Evolutionary conservation across 2,888 invertebrate genomes (phyloP).

Genomic region (Patella depressa): DNA sequence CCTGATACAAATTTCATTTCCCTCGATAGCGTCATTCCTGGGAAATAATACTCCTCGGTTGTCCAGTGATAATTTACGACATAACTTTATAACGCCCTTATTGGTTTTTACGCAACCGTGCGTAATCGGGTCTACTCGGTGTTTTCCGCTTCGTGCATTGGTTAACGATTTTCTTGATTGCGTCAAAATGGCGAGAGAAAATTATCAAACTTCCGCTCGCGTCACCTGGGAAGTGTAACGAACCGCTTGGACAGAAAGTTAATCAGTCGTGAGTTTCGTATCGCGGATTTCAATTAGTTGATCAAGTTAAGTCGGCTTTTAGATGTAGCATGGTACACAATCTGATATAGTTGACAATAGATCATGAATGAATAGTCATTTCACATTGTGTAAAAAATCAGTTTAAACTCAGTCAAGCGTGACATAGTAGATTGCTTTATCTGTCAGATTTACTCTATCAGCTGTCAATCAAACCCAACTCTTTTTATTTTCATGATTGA

Average conservation of each 20-base stretch:
- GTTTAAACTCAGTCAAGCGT: too few species aligned
- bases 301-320: too few species aligned
- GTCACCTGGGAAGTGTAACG: conserved; percentile 5
- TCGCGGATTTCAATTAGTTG: conserved; percentile 1
- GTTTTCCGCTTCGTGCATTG: conserved; percentile 5
- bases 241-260: not conserved
- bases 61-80: not conserved
- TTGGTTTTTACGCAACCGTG: conserved; percentile 1
- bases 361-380: too few species aligned
- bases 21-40: not conserved
- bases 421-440: too few species aligned
- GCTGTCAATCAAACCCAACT: too few species aligned
- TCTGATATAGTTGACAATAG: too few species aligned
- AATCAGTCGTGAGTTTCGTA: not conserved
- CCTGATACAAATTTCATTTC: conserved; percentile 6
- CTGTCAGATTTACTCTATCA: too few species aligned
- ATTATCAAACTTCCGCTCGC: not conserved
- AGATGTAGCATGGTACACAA: too few species aligned
- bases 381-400: too few species aligned
- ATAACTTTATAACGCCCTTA: too few species aligned
- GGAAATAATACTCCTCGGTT: not conserved
- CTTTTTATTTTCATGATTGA: too few species aligned
- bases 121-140: conserved; percentile 3
- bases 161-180: conserved; percentile 11
- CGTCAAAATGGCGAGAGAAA: conserved; percentile 12